phyloP scores from a whole-genome alignment of 2,888 invertebrate species.

The Perizoma flavofasciatum region DNA sequence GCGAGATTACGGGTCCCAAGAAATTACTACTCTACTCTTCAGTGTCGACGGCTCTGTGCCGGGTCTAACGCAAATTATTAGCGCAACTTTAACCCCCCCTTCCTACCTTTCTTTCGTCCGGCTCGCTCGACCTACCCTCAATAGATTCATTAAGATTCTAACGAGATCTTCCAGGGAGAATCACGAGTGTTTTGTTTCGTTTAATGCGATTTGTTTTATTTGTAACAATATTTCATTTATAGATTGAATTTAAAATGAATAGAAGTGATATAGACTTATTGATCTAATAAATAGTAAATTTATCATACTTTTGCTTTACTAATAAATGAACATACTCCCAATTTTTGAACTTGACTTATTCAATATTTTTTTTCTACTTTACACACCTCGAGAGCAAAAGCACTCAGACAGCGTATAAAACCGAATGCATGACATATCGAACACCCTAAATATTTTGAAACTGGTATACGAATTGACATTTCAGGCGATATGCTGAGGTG shows the following conservation, averaged over 20 bases:
- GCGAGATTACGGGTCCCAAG: neutral
- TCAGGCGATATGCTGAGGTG: slow-evolving; percentile 48
- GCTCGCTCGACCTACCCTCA: slow-evolving; percentile 76
- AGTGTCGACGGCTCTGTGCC: slow-evolving; percentile 40
- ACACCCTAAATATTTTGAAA: slow-evolving; percentile 34
- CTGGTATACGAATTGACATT: no score
- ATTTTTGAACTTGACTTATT: no score
- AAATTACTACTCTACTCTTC: slow-evolving; percentile 21
- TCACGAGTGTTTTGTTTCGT: slow-evolving; percentile 77
- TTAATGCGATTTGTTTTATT: slow-evolving; percentile 74
- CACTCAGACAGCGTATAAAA: no score
- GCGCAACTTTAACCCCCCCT: slow-evolving; percentile 67
- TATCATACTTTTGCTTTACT: no score
- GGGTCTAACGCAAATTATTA: slow-evolving; percentile 73
- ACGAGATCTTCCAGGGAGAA: slow-evolving; percentile 79
- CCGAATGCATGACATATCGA: slow-evolving; percentile 1
- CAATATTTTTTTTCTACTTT: no score
- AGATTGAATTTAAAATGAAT: neutral
- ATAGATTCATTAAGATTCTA: slow-evolving; percentile 83
- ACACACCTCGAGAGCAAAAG: no score
- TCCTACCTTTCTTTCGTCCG: slow-evolving; percentile 65
- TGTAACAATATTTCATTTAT: slow-evolving; percentile 34
- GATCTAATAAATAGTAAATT: no score
- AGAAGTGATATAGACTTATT: neutral
- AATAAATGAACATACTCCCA: no score